A percentile compares a stretch with the other conserved stretches of the same genome.
These are phyloP conservation scores for Indicator maculatus DNA, from an alignment of 2,113 vertebrate genomes.

Conservation along the genomic window DNA sequence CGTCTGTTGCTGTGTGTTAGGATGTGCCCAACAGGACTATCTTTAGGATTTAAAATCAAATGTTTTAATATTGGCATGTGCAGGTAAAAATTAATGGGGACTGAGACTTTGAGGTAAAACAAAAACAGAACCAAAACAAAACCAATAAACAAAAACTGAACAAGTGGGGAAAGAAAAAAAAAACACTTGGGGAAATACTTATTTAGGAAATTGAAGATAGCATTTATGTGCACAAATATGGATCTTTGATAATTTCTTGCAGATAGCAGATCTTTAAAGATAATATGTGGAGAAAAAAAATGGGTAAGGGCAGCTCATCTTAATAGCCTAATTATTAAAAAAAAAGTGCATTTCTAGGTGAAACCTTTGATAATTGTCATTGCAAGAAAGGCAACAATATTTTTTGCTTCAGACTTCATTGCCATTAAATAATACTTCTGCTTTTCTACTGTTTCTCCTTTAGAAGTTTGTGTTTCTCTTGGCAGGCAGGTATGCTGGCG, in stretches of 20 bases:
- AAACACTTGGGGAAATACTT: background rate
- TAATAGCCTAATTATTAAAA: background rate
- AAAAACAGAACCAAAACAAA: background rate
- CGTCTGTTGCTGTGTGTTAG: background rate
- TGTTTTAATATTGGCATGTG: background rate
- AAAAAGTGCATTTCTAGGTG: background rate
- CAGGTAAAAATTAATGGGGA: background rate
- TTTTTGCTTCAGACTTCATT: background rate
- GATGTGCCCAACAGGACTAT: background rate
- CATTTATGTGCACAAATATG: background rate
- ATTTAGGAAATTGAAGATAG: background rate
- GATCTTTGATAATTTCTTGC: background rate
- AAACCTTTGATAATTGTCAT: background rate
- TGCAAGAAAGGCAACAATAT: background rate
- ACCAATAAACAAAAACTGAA: too few species aligned
- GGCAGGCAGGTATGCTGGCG: background rate
- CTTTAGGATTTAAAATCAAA: background rate
- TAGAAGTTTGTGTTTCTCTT: slow-evolving; percentile 32
- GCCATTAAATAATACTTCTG: background rate
- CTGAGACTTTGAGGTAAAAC: background rate
- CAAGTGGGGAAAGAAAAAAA: too few species aligned
- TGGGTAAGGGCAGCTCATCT: background rate
- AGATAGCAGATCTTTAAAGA: background rate
- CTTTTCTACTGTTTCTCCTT: slow-evolving; percentile 18
- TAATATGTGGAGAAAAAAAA: background rate